Evolutionary conservation across 2,888 invertebrate species (phyloP).

Genomic region (Agapostemon virescens): DNA sequence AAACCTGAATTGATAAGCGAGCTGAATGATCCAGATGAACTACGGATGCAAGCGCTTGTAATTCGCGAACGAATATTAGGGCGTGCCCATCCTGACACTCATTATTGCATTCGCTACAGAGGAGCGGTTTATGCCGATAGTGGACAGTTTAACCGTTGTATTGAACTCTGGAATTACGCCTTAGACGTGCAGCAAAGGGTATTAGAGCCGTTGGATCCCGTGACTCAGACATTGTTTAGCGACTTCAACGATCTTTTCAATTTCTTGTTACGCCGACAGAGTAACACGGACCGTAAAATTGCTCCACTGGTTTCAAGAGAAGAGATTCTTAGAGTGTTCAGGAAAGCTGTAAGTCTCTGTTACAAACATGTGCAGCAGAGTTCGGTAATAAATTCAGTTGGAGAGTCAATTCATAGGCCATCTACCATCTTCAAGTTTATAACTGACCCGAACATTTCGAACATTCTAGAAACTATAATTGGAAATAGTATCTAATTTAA

Average conservation of each 20-base stretch:
- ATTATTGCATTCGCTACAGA: constrained; percentile 96
- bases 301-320: constrained; percentile 91
- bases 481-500: no score
- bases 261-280: constrained; percentile 92
- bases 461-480: no score
- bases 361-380: not conserved
- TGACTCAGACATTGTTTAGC: constrained; percentile 96
- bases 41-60: constrained; percentile 96
- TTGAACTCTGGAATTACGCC: constrained; percentile 97
- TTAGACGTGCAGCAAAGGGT: constrained; percentile 97
- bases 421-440: no score
- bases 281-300: constrained; percentile 86
- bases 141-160: constrained; percentile 95
- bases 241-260: constrained; percentile 97
- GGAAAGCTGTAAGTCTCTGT: constrained; percentile 86
- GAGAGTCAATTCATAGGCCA: not conserved
- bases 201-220: constrained; percentile 94
- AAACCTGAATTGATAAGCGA: constrained; percentile 91
- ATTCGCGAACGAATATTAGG: constrained; percentile 94
- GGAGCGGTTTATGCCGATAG: constrained; percentile 97
- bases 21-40: constrained; percentile 95
- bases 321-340: constrained; percentile 91
- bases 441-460: no score
- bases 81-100: constrained; percentile 97
- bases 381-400: not conserved